These are phyloP conservation scores for Eucidaris tribuloides DNA, from an alignment of 35 echinoderm and acorn worm genomes.

Conservation along the genomic window DNA sequence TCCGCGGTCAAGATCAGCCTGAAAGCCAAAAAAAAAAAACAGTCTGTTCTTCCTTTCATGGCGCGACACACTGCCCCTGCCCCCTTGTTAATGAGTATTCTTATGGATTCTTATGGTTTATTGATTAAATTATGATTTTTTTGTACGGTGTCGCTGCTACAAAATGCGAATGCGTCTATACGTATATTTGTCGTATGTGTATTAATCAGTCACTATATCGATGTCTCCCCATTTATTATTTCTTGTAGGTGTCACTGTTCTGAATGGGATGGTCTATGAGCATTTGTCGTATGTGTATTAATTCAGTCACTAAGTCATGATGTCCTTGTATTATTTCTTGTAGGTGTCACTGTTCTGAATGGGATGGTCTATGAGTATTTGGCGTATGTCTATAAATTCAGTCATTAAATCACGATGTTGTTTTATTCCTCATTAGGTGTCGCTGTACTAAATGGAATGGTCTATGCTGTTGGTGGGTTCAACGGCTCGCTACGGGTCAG, in stretches of 20 bases:
- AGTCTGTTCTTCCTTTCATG: no score
- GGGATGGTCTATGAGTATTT: background rate
- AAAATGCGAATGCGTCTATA: background rate
- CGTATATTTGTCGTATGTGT: background rate
- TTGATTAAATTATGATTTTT: background rate
- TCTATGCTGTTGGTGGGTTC: conserved; percentile 85
- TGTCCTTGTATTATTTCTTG: background rate
- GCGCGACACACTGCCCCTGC: no score
- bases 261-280: background rate
- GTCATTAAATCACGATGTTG: background rate
- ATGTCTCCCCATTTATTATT: background rate
- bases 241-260: background rate
- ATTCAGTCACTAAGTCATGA: background rate
- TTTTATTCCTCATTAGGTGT: conserved; percentile 46
- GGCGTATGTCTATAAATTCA: background rate
- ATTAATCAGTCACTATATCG: background rate
- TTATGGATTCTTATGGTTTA: background rate
- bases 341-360: background rate
- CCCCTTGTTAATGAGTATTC: background rate
- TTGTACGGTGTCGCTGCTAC: background rate
- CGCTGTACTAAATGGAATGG: conserved; percentile 66
- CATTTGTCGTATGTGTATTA: background rate
- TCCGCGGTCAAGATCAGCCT: background rate
- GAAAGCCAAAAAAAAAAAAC: background rate
- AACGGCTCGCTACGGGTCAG: conserved; percentile 83